Conservation (phyloP, 92 coral and sea anemone genomes). For the Palythoa grandis region DNA sequence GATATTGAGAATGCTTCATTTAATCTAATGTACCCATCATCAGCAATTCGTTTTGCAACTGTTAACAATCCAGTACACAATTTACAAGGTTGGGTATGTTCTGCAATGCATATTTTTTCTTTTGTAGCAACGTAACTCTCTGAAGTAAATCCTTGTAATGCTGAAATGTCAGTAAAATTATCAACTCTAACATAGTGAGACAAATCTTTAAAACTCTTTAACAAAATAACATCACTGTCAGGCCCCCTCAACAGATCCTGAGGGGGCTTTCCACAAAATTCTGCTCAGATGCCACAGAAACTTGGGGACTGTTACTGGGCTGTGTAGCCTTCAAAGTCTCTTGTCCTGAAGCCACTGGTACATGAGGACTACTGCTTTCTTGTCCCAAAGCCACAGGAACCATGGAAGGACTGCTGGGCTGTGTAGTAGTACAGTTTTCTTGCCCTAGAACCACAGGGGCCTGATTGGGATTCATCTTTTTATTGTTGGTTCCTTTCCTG, state of each 20-base stretch:
- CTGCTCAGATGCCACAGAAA: conserved; percentile 1
- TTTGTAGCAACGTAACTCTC: conserved; percentile 41
- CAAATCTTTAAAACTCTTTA: conserved; percentile 47
- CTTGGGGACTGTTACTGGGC: no score
- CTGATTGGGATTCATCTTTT: conserved; percentile 35
- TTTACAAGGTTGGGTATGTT: conserved; percentile 56
- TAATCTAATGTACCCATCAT: conserved; percentile 53
- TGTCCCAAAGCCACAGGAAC: conserved; percentile 26
- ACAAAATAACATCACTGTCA: conserved; percentile 30
- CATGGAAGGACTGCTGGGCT: conserved; percentile 45
- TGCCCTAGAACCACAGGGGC: conserved; percentile 42
- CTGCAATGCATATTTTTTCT: conserved; percentile 28
- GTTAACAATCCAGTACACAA: conserved; percentile 36
- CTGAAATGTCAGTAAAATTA: conserved; percentile 46
- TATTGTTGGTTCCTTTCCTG: conserved; percentile 45
- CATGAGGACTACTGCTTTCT: no score
- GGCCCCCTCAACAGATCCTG: conserved; percentile 4
- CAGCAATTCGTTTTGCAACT: conserved; percentile 52
- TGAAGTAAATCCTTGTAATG: conserved; percentile 43
- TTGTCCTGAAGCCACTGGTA: no score
- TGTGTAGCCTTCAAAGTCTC: no score
- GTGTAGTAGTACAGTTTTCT: conserved; percentile 42
- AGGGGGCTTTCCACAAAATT: conserved; percentile 52
- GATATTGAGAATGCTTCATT: conserved; percentile 46
- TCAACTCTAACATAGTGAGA: conserved; percentile 48